Base-by-base conservation (phyloP, 1,140 invertebrate genomes). In the Tribolium madens region DNA sequence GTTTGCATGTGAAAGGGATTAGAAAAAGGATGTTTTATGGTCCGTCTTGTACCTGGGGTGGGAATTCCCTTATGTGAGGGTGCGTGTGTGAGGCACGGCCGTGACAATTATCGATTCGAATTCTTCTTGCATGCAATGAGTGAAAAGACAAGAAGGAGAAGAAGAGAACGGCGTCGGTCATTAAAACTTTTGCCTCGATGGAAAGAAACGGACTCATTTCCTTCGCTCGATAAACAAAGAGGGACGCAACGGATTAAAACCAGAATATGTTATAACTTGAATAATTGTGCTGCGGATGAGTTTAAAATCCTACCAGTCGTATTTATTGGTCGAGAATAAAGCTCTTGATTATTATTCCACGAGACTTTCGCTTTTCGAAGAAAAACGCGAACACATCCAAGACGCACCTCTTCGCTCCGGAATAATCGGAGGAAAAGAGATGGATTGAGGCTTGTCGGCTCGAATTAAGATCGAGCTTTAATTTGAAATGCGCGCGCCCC, bases 81-180 rank as follows among this genome's bases (percentile, higher is more conserved):
- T 81, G 68, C 77, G 78, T 80, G 76, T 75, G 68, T 71, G 33
- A 76, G 72, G 79, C 77, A 64, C 75, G 79, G 80, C 80, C 82
- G 83, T 84, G 83, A 84, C 84, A 84, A 84, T 84, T 84, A 84
- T 84, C 81, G 84, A 84, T 84, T 84, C 82, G 81, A 84, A 84
- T 83, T 83, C 84, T 84, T 83, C 82, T 84, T 81, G 80, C 82
- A 81, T 83, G 83, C 80, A 83, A 81, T 78, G 80, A 82, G 82
- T 76, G 76, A 75, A 80, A 84, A 83, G 81, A 83, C 81, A 84
- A 83, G 81, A 81, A 82, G 70, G 52, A 64, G 68, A 33, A 64
- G 57, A 64, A 71, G 68, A 76, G 78, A 78, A 79, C 78, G 76
- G 81, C 78, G 76, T 64, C 80, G 83, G 83, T 84, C 83, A 84